Conservation (phyloP, 2,797 vertebrate genomes). For the Microhierax caerulescens region DNA sequence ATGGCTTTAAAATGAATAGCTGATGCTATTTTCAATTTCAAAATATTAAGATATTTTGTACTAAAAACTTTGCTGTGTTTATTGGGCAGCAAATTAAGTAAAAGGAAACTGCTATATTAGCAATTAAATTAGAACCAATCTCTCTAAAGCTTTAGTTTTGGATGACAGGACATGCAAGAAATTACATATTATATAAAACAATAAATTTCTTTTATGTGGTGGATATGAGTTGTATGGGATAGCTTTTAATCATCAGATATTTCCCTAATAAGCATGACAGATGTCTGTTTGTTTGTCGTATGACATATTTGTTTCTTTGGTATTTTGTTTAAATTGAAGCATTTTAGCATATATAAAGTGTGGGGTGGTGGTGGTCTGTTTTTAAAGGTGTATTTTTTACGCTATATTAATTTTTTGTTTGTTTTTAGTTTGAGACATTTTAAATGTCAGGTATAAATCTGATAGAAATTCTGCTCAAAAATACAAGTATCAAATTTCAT, state of each 20-base stretch:
- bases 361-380: background rate
- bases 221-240: background rate
- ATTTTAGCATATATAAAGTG: background rate
- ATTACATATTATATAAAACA: background rate
- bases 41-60: background rate
- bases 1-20: background rate
- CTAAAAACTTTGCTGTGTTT: background rate
- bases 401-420: background rate
- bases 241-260: background rate
- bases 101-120: constrained; percentile 23
- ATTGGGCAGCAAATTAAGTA: background rate
- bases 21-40: background rate
- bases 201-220: background rate
- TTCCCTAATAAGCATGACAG: background rate
- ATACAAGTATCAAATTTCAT: background rate
- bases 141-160: background rate
- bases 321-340: background rate
- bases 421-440: background rate
- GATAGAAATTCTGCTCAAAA: background rate
- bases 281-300: background rate
- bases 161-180: background rate
- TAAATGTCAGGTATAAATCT: background rate
- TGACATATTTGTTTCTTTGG: no score
- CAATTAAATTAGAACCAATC: constrained; percentile 4
- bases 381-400: background rate